Conservation (phyloP, 2,113 vertebrate species). For the Pelvicachromis taeniatus region DNA sequence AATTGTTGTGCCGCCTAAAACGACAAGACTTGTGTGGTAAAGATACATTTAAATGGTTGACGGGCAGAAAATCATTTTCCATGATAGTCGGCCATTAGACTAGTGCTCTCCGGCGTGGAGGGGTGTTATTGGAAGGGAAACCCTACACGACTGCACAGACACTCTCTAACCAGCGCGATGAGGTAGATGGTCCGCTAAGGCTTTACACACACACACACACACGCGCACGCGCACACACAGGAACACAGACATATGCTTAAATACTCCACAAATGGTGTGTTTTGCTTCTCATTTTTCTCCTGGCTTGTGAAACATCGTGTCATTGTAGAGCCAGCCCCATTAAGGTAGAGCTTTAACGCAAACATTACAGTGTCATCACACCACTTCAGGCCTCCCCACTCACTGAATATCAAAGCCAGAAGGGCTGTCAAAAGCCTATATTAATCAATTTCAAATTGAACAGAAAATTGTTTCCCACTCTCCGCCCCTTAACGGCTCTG, state of each 20-base stretch:
- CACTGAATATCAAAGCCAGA: slow-evolving; percentile 82
- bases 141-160: slow-evolving; percentile 39
- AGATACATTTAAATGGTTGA: slow-evolving; percentile 67
- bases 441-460: slow-evolving; percentile 91
- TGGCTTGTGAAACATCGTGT: slow-evolving; percentile 51
- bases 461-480: slow-evolving; percentile 95
- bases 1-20: slow-evolving; percentile 68
- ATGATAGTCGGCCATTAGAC: slow-evolving; percentile 56
- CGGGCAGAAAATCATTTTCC: slow-evolving; percentile 61
- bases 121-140: slow-evolving; percentile 65
- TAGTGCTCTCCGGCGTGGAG: slow-evolving; percentile 18
- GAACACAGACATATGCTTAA: slow-evolving; percentile 31
- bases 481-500: slow-evolving; percentile 82
- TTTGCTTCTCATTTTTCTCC: slow-evolving; percentile 59
- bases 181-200: slow-evolving; percentile 46
- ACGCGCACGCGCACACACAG: slow-evolving; percentile 13
- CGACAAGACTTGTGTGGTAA: slow-evolving; percentile 62
- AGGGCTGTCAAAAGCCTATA: slow-evolving; percentile 86
- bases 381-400: slow-evolving; percentile 71
- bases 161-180: slow-evolving; percentile 12
- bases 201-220: slow-evolving; percentile 24
- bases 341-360: slow-evolving; percentile 69
- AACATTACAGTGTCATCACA: slow-evolving; percentile 74
- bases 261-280: slow-evolving; percentile 43
- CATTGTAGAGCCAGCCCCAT: slow-evolving; percentile 53